Base-by-base conservation (phyloP, 2,888 invertebrate genomes). In the Ichneumon xanthorius region DNA sequence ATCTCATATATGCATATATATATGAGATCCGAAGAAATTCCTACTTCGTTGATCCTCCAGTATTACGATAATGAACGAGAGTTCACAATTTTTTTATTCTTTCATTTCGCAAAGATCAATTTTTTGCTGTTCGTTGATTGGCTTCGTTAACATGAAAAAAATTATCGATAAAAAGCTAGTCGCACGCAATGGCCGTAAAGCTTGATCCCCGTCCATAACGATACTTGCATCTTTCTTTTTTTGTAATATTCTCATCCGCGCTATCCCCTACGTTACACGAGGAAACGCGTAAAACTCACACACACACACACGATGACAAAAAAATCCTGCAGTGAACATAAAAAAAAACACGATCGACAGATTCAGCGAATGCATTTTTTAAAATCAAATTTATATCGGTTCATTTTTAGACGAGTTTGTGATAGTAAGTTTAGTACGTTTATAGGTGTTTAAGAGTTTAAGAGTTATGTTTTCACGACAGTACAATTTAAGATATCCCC, bases 391-490 rank as follows among this genome's bases (percentile, higher is more conserved):
- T 75, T 80, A 77, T 80, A 85, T 83, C 80, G 67, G 80, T 84
- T 85, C 33, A 86, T 77, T 81, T 48, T 85, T 87, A 86, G 86
- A 83, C 87, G 84, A 84, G 87, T 87, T 88, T 89, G 89, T 89
- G 89, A 89, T 89, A 89, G 87, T 88, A 88, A 86, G 79, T 88
- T 86, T 89, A 88, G 87, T 82, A 71, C 77, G 58, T 84, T 85
- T 72, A 75, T 83, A 86, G 76, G 55, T 58, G 53, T 75, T 63
- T 86, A 78, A 87, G 75, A 75, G 67, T 76, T 77, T 83, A 76
- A 80, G 58, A 80, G 55, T 73, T 84, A 80, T 71, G 85, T 82
- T 85, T 82, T 79, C 73, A 79, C 79, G 79, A 85, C 70, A 82
- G 82, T 85, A 79, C 82, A 75, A 79, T 61, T 82, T 82, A 78